These are phyloP conservation scores for Rhinogobio ventralis DNA, from an alignment of 2,797 vertebrate genomes.

Conservation along the genomic window DNA sequence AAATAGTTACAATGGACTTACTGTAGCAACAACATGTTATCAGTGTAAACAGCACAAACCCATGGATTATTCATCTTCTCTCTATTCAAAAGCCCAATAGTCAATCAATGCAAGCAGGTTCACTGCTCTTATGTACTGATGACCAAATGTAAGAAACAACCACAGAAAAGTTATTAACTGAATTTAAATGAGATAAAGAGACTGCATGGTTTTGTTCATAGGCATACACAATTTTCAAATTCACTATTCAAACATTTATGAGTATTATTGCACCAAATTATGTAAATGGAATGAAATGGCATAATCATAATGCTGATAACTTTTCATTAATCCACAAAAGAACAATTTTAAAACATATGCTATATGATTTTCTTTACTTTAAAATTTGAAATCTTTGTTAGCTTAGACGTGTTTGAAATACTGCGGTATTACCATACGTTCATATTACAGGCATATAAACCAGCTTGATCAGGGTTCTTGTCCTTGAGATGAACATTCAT, in stretches of 20 bases:
- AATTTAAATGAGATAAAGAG: constrained; percentile 10
- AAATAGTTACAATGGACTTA: constrained; percentile 59
- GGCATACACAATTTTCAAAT: constrained; percentile 49
- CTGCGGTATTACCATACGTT: constrained; percentile 20
- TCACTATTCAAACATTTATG: constrained; percentile 30
- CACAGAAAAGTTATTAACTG: not conserved
- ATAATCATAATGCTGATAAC: constrained; percentile 36
- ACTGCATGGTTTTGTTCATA: constrained; percentile 54
- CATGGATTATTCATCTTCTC: constrained; percentile 23
- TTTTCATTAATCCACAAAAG: constrained; percentile 42
- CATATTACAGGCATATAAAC: constrained; percentile 40
- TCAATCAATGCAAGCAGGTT: constrained; percentile 1
- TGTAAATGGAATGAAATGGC: constrained; percentile 43
- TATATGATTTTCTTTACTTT: constrained; percentile 43
- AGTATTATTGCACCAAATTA: constrained; percentile 57
- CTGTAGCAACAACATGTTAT: constrained; percentile 32
- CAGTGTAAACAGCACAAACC: constrained; percentile 29
- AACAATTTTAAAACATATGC: constrained; percentile 52
- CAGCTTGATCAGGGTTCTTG: constrained; percentile 22
- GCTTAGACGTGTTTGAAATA: constrained; percentile 49
- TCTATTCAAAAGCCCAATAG: constrained; percentile 22
- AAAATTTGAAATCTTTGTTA: constrained; percentile 42
- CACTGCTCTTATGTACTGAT: not conserved
- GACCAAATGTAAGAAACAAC: not conserved
- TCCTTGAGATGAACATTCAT: constrained; percentile 41